Evolutionary conservation across 2,888 invertebrate genomes (phyloP).

Genomic region (Chalcis sispes): DNA sequence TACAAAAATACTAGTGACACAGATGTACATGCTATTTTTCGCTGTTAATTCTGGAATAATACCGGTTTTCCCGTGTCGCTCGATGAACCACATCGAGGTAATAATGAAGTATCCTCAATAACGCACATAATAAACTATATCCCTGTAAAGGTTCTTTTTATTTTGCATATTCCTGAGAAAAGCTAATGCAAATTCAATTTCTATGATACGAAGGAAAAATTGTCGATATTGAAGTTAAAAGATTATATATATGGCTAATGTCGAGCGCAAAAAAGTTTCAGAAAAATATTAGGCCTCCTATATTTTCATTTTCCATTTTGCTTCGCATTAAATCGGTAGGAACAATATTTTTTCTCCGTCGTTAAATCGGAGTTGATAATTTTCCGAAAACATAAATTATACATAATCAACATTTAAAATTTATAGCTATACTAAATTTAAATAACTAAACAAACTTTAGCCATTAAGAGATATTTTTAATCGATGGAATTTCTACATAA

Average conservation of each 20-base stretch:
- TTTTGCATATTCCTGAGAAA: conserved; percentile 25
- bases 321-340: conserved; percentile 47
- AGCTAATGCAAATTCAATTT: conserved; percentile 20
- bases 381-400: conserved; percentile 20
- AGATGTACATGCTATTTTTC: conserved; percentile 48
- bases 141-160: conserved; percentile 12
- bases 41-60: conserved; percentile 39
- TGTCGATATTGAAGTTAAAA: not conserved
- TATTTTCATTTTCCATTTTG: conserved; percentile 17
- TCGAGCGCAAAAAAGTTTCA: conserved; percentile 34
- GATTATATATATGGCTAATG: conserved; percentile 16
- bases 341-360: conserved; percentile 46
- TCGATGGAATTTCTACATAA: too few relatives aligned
- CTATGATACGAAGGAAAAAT: conserved; percentile 10
- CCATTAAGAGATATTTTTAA: too few relatives aligned
- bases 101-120: conserved; percentile 25
- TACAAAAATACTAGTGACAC: conserved; percentile 57
- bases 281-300: conserved; percentile 51
- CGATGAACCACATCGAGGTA: conserved; percentile 38
- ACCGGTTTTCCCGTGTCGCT: conserved; percentile 27
- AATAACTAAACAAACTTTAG: not conserved
- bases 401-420: conserved; percentile 20
- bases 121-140: conserved; percentile 36
- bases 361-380: not conserved
- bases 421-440: not conserved